Base-by-base conservation (phyloP, 2,113 vertebrate genomes). In the Chlamydotis undulata region DNA sequence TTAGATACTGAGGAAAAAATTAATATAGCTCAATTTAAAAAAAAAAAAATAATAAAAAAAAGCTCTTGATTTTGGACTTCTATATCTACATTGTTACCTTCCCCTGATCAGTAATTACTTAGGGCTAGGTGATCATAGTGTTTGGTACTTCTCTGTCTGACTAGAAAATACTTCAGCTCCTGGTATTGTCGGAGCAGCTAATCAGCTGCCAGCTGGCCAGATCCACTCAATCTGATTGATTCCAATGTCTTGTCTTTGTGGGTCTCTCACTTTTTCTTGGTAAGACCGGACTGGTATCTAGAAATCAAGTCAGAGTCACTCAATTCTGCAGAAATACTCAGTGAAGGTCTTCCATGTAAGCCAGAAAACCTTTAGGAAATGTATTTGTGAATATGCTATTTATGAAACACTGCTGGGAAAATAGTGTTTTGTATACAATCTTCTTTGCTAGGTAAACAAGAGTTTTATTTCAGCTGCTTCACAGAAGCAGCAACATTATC, bases 161-260 rank as follows among this genome's bases (percentile, higher is more conserved):
- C 22, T 37, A 22, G 35, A 37, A 10, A 83, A 26, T 17, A 39
- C 0, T 2, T 61, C 10, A 47, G n/a, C 22, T 28, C 3, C 8
- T 13, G 4, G 45, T n/a, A 11, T 7, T 59, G 31, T 43, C 74
- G 55, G 68, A 78, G 21, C 4, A 29, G 9, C 23, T 76, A 39
- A 47, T 19, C 24, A 53, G 41, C 26, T 45, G 26, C 41, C 41
- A 43, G 41, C 41, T 31, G 29, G 26, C 26, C 26, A 71, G 15
- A 43, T 59, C 14, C 25, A 29, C 31, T 29, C 21, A 29, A 10
- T 60, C 29, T 4, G 16, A 17, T 11, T 37, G 31, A 78, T 74
- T 74, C 45, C 12, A 37, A 5, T 17, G 33, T 11, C 65, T 59
- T n/a, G 17, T 74, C 39, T 74, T 45, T 23, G 25, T 56, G 39